Conservation (phyloP, 2,113 vertebrate species). For the Odobenus rosmarus region DNA sequence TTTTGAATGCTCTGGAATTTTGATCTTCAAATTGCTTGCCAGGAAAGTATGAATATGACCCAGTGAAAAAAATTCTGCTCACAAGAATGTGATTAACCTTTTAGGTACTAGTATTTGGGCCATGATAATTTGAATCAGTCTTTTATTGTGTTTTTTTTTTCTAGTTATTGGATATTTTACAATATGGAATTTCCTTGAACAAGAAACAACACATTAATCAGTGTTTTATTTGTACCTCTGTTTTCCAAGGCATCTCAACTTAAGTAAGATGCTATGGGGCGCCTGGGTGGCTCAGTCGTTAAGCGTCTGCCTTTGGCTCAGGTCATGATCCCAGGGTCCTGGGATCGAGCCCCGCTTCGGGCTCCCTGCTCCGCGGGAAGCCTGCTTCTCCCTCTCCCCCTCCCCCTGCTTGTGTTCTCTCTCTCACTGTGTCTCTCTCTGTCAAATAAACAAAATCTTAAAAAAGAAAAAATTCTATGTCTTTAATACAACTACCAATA, state of each 20-base stretch:
- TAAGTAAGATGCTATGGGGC: too few species aligned
- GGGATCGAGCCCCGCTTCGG: too few species aligned
- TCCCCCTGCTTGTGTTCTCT: too few species aligned
- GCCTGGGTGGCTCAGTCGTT: too few species aligned
- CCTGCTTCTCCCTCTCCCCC: too few species aligned
- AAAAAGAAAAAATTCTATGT: not conserved
- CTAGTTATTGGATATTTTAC: not conserved
- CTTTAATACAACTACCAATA: not conserved
- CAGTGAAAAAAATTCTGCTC: not conserved
- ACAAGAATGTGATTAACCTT: not conserved
- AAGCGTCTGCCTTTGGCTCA: too few species aligned
- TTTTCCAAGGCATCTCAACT: too few species aligned
- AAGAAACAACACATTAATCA: slow-evolving; percentile 4
- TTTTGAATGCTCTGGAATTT: slow-evolving; percentile 15
- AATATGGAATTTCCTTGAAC: slow-evolving; percentile 9
- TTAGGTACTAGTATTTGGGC: not conserved
- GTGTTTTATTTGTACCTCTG: not conserved
- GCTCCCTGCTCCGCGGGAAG: too few species aligned
- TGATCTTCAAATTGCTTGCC: not conserved
- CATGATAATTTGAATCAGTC: not conserved
- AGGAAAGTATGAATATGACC: not conserved
- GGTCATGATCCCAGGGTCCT: too few species aligned
- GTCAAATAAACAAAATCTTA: too few species aligned
- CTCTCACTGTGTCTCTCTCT: too few species aligned
- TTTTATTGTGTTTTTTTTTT: slow-evolving; percentile 25